These are phyloP conservation scores for Plestiodon gilberti DNA, from an alignment of 2,113 vertebrate species.

Conservation along the genomic window DNA sequence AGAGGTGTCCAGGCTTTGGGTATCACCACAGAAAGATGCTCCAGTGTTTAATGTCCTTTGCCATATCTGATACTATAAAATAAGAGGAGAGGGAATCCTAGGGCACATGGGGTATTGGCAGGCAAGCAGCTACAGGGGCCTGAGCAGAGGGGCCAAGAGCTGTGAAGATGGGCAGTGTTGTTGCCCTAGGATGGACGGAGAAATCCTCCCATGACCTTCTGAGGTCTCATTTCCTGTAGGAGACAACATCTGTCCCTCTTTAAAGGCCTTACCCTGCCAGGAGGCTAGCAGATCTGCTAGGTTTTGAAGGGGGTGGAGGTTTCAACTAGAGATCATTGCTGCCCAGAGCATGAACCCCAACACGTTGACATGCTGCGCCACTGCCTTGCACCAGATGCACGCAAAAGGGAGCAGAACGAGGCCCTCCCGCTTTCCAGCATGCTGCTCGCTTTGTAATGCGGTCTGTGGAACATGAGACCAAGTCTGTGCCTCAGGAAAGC, in stretches of 20 bases:
- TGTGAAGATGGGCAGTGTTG: neutral
- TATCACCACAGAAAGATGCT: too few relatives aligned
- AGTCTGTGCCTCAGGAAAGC: slow-evolving; percentile 58
- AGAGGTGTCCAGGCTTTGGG: too few relatives aligned
- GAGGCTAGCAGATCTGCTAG: neutral
- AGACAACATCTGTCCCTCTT: neutral
- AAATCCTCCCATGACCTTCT: too few relatives aligned
- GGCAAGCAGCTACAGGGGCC: too few relatives aligned
- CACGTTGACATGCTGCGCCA: accelerated
- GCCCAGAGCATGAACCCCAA: too few relatives aligned
- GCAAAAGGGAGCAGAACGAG: neutral
- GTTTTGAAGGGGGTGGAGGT: neutral
- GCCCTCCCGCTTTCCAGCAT: neutral
- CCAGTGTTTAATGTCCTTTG: too few relatives aligned
- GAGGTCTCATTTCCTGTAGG: neutral
- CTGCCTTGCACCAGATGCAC: neutral
- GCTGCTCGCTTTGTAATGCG: slow-evolving; percentile 28
- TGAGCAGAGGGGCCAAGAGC: neutral
- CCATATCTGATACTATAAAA: too few relatives aligned
- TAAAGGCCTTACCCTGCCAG: too few relatives aligned
- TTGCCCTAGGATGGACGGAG: too few relatives aligned
- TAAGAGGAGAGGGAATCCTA: too few relatives aligned
- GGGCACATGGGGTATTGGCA: too few relatives aligned
- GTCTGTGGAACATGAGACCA: slow-evolving; percentile 66
- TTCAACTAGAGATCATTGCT: too few relatives aligned